These are phyloP conservation scores for Cheilosia vulpina DNA, from an alignment of 2,888 invertebrate genomes.

Conservation along the genomic window DNA sequence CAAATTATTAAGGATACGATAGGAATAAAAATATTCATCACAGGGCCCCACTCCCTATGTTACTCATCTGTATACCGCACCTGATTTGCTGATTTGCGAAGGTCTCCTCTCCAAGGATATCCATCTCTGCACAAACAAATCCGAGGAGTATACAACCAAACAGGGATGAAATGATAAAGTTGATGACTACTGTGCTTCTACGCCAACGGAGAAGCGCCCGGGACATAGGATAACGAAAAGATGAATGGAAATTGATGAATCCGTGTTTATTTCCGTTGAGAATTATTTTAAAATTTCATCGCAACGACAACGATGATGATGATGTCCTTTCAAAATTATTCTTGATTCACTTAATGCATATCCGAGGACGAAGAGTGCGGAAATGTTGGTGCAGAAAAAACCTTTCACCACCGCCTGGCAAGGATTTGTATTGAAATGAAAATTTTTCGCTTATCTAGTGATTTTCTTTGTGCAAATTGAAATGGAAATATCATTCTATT, in stretches of 20 bases:
- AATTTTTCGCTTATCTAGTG: conserved; percentile 63
- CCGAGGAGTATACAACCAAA: conserved; percentile 34
- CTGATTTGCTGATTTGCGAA: conserved; percentile 73
- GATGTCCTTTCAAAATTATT: conserved; percentile 76
- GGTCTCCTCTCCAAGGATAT: conserved; percentile 56
- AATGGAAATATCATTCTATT: conserved; percentile 61
- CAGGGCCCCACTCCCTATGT: conserved; percentile 20
- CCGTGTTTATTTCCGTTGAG: conserved; percentile 77
- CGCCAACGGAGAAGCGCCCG: conserved; percentile 36
- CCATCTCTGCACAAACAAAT: conserved; percentile 40
- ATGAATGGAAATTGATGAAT: conserved; percentile 78
- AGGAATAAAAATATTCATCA: conserved; percentile 14
- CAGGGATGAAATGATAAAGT: conserved; percentile 26
- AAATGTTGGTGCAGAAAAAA: conserved; percentile 12
- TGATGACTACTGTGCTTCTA: conserved; percentile 39
- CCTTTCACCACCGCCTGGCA: conserved; percentile 27
- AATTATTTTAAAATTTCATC: conserved; percentile 76
- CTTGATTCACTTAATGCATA: conserved; percentile 72
- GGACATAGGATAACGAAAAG: conserved; percentile 64
- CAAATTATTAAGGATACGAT: conserved; percentile 39
- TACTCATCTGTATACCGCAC: conserved; percentile 47
- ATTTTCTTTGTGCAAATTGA: conserved; percentile 50
- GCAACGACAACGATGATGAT: conserved; percentile 63
- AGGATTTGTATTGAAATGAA: conserved; percentile 57
- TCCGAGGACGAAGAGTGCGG: conserved; percentile 26